A percentile compares a stretch with the other conserved stretches of the same genome.
Conservation (phyloP, 1,140 invertebrate genomes). For the Drosophila sproati region DNA sequence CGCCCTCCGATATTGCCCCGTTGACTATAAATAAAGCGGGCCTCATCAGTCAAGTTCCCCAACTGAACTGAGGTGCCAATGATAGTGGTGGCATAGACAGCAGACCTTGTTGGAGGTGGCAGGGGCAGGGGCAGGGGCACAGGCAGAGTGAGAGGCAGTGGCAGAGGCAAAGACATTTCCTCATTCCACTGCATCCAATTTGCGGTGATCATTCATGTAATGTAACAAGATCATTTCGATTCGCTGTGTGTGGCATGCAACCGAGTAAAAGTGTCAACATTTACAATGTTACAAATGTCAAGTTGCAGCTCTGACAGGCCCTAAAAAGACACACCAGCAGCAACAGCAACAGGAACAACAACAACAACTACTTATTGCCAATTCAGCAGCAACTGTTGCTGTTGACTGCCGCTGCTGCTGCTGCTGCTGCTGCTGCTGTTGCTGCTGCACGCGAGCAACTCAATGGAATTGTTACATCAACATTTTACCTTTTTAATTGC, state of each 20-base stretch:
- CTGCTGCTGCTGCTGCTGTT: slow-evolving; percentile 2
- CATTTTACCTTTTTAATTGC: slow-evolving; percentile 78
- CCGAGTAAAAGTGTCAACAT: slow-evolving; percentile 78
- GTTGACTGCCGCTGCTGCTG: slow-evolving; percentile 1
- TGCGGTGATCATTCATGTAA: slow-evolving; percentile 83
- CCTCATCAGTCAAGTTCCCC: slow-evolving; percentile 66
- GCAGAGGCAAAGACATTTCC: slow-evolving; percentile 52
- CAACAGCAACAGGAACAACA: slow-evolving; percentile 17
- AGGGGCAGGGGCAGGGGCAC: background rate
- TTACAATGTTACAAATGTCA: slow-evolving; percentile 82
- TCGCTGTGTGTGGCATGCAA: slow-evolving; percentile 68
- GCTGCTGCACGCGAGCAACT: slow-evolving; percentile 23
- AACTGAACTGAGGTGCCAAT: slow-evolving; percentile 64
- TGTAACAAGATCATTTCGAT: slow-evolving; percentile 73
- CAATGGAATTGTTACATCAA: slow-evolving; percentile 73
- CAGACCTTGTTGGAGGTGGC: background rate
- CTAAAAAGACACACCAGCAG: slow-evolving; percentile 2
- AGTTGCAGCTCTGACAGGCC: slow-evolving; percentile 61
- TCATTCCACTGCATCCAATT: slow-evolving; percentile 71
- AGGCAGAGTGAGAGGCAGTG: slow-evolving; percentile 17
- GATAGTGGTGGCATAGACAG: slow-evolving; percentile 42
- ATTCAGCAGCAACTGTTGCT: slow-evolving; percentile 62
- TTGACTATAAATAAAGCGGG: slow-evolving; percentile 75
- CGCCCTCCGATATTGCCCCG: slow-evolving; percentile 14
- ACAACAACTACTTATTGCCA: slow-evolving; percentile 39